Conservation (phyloP, 2,113 vertebrate genomes). For the Monarcha castaneiventris region DNA sequence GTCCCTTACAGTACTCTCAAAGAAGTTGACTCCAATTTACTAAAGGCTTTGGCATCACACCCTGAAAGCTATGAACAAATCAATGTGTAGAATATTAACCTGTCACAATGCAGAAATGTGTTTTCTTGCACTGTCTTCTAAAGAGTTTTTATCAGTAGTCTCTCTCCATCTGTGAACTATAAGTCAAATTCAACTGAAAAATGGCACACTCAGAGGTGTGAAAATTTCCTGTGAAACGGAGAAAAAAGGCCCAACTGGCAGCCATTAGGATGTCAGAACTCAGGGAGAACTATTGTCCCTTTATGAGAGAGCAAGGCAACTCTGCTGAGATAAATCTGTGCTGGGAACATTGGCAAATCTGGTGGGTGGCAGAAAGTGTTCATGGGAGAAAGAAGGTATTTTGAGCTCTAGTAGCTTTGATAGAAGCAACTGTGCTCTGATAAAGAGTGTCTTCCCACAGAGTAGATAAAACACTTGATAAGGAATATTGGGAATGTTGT, state of each 20-base stretch:
- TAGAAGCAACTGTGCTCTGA: not conserved
- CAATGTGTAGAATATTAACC: constrained; percentile 50
- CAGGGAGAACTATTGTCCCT: constrained; percentile 35
- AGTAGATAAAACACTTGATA: not conserved
- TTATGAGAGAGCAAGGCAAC: not conserved
- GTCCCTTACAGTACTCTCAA: not conserved
- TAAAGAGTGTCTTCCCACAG: not conserved
- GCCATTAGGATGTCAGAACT: constrained; percentile 34
- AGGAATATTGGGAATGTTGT: not conserved
- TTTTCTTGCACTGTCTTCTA: constrained; percentile 48
- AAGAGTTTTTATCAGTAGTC: constrained; percentile 28
- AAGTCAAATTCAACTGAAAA: constrained; percentile 59
- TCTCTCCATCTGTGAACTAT: not conserved
- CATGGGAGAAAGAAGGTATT: not conserved
- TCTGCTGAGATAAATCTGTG: constrained; percentile 27
- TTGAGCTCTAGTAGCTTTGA: not conserved
- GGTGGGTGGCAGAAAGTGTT: not conserved
- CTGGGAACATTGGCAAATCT: not conserved
- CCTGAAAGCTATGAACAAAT: constrained; percentile 35
- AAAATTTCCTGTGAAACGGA: constrained; percentile 45
- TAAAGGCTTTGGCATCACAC: not conserved
- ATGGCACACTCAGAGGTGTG: not conserved
- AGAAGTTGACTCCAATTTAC: not conserved
- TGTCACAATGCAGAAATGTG: constrained; percentile 45
- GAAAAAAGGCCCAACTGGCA: constrained; percentile 14